A percentile compares a stretch with the other conserved stretches of the same genome.
Evolutionary conservation across 1,140 invertebrate species (phyloP).

Genomic region (Sinonovacula constricta): DNA sequence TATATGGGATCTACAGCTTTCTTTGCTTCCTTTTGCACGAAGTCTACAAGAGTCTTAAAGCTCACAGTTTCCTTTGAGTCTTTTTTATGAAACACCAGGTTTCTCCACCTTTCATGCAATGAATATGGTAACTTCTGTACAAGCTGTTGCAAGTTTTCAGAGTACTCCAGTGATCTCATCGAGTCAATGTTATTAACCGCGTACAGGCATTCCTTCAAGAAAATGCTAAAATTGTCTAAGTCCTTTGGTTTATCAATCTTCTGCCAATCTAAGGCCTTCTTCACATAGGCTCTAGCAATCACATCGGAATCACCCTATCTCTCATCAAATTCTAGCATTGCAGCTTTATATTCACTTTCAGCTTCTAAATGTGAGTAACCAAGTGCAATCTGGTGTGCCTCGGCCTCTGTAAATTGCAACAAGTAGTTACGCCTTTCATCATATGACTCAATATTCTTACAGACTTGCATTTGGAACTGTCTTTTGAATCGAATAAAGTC

Average conservation of each 20-base stretch:
- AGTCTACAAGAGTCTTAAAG: not conserved
- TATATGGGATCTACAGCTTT: too few relatives aligned
- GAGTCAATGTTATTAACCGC: not conserved
- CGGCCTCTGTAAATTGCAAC: conserved; percentile 13
- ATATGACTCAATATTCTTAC: conserved; percentile 4
- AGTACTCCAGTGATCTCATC: too few relatives aligned
- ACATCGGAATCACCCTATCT: conserved; percentile 20
- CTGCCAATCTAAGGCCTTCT: too few relatives aligned
- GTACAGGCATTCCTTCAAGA: conserved; percentile 26
- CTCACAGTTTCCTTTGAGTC: conserved; percentile 2
- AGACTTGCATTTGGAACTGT: conserved; percentile 1
- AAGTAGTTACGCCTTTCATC: conserved; percentile 31
- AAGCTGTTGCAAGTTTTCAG: too few relatives aligned
- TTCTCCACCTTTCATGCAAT: conserved; percentile 35
- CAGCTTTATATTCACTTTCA: not conserved
- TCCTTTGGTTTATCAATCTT: not conserved
- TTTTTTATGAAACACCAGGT: conserved; percentile 15
- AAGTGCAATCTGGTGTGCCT: conserved; percentile 13
- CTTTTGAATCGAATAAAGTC: conserved; percentile 21
- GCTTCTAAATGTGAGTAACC: not conserved
- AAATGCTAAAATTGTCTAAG: not conserved
- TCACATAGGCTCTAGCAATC: too few relatives aligned
- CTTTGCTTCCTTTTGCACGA: too few relatives aligned
- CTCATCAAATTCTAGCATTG: conserved; percentile 2
- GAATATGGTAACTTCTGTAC: conserved; percentile 12